Percentiles rank a stretch among this genome's conserved stretches.
These are phyloP conservation scores for Pilophorus perplexus DNA, from an alignment of 2,888 invertebrate genomes.

Conservation along the genomic window DNA sequence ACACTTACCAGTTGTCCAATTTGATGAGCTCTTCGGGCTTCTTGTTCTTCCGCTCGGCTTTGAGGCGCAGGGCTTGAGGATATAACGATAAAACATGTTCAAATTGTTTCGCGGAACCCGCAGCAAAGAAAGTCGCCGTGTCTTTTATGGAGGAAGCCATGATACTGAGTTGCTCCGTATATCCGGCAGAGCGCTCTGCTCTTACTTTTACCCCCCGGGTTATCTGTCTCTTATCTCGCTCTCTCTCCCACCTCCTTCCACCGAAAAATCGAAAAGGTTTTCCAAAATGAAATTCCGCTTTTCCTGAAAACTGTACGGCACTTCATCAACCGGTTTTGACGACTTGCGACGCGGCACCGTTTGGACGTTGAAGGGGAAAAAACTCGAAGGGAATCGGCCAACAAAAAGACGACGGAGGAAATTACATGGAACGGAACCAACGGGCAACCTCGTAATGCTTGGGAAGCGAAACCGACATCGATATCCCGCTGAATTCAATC, in stretches of 20 bases:
- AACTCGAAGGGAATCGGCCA: no score
- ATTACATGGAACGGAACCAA: no score
- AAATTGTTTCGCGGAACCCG: slow-evolving; percentile 78
- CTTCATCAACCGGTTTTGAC: no score
- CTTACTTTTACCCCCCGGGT: neutral
- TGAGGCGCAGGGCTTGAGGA: slow-evolving; percentile 84
- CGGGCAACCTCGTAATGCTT: no score
- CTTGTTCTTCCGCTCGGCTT: slow-evolving; percentile 86
- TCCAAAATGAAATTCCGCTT: no score
- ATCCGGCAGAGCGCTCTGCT: slow-evolving; percentile 29
- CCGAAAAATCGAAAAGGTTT: no score
- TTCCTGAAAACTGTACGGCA: no score
- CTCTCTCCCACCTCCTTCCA: slow-evolving; percentile 5
- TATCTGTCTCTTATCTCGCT: slow-evolving; percentile 14
- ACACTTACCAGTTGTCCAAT: slow-evolving; percentile 87
- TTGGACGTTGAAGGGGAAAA: no score
- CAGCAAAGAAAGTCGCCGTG: slow-evolving; percentile 90
- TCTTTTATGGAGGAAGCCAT: slow-evolving; percentile 84
- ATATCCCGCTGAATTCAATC: no score
- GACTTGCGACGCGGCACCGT: no score
- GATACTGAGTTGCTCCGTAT: slow-evolving; percentile 47
- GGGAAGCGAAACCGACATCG: no score
- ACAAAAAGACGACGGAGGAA: no score
- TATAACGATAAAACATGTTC: slow-evolving; percentile 86
- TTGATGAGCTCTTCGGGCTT: slow-evolving; percentile 92